These are phyloP conservation scores for Stichopus horrens DNA, from an alignment of 53 echinoderm and acorn worm genomes.

Conservation along the genomic window DNA sequence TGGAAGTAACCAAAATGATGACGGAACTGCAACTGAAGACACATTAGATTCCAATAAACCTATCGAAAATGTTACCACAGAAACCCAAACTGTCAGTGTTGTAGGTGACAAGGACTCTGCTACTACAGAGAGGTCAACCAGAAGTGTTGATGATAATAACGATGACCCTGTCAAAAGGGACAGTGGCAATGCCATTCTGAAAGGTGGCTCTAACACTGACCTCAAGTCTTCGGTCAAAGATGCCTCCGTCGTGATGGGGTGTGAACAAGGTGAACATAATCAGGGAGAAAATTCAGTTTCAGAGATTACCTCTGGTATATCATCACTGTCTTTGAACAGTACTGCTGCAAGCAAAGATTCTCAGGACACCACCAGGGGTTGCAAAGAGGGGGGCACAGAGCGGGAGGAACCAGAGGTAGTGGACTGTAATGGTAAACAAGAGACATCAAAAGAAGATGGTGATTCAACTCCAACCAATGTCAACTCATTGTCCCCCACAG, in stretches of 20 bases:
- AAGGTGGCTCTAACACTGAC: constrained; percentile 26
- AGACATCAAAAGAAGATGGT: constrained; percentile 7
- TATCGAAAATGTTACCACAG: constrained; percentile 21
- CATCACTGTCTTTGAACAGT: constrained; percentile 12
- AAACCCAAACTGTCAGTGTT: constrained; percentile 48
- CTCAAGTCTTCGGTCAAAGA: not conserved
- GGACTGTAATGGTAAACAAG: not conserved
- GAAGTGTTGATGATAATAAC: constrained; percentile 19
- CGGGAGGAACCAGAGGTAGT: constrained; percentile 8
- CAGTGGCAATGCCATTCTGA: constrained; percentile 9
- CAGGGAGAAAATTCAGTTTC: not conserved
- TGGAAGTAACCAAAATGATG: constrained; percentile 42
- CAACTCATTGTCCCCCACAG: constrained; percentile 15
- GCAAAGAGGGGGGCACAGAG: constrained; percentile 9
- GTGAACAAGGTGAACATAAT: not conserved
- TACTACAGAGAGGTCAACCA: constrained; percentile 48
- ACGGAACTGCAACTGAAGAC: constrained; percentile 38
- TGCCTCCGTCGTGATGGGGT: not conserved
- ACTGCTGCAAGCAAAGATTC: constrained; percentile 30
- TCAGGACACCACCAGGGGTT: constrained; percentile 12
- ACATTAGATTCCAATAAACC: constrained; percentile 20
- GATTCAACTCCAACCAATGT: constrained; percentile 38
- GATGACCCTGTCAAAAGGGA: constrained; percentile 46
- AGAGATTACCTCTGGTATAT: constrained; percentile 31
- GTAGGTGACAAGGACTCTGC: constrained; percentile 25